Conservation (phyloP, 1,140 invertebrate species). For the Harpegnathos saltator region DNA sequence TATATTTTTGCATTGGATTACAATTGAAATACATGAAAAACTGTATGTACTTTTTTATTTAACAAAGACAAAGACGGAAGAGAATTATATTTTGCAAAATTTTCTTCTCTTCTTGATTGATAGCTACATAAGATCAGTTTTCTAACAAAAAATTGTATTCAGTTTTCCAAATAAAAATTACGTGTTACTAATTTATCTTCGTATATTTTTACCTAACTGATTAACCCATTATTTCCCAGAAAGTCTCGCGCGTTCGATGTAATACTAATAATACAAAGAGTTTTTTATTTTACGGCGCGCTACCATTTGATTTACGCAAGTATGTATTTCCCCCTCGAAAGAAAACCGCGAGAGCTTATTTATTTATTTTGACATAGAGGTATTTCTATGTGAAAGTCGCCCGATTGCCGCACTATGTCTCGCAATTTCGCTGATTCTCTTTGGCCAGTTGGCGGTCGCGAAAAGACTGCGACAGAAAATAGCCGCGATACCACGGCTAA, state of each 20-base stretch:
- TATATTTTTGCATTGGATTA: neutral
- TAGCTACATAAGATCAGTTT: neutral
- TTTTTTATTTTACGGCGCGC: neutral
- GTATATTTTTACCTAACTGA: neutral
- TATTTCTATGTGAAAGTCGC: conserved; percentile 13
- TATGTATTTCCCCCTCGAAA: conserved; percentile 6
- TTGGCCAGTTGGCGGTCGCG: conserved; percentile 2
- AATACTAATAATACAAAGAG: neutral
- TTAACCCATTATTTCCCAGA: neutral
- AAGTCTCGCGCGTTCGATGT: neutral
- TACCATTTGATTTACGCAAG: neutral
- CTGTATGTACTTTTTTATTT: neutral
- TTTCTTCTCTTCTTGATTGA: neutral
- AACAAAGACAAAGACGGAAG: neutral
- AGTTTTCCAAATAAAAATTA: neutral
- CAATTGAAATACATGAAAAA: neutral
- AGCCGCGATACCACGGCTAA: conserved; percentile 28
- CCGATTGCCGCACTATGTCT: conserved; percentile 10
- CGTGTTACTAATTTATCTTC: neutral
- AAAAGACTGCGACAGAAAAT: conserved; percentile 37
- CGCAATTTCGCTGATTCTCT: conserved; percentile 29
- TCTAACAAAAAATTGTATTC: neutral
- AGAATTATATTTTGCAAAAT: neutral
- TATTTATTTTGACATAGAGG: conserved; percentile 5
- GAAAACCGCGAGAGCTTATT: neutral